Evolutionary conservation across 2,888 invertebrate genomes (phyloP).

Genomic region (Argyresthia albistria): DNA sequence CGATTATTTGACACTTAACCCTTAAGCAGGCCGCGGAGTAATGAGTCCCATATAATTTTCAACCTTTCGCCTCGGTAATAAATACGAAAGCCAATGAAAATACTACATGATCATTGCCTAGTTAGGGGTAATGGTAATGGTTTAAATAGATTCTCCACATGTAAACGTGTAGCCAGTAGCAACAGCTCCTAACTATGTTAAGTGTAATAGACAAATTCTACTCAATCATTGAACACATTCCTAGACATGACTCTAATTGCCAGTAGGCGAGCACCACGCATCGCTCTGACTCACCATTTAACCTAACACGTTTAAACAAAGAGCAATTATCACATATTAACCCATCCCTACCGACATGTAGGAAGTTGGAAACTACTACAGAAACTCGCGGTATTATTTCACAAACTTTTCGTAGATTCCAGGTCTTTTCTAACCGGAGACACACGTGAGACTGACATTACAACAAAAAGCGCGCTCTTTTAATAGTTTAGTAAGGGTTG

Average conservation of each 20-base stretch:
- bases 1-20: no score
- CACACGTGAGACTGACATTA: constrained; percentile 42
- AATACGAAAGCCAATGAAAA: no score
- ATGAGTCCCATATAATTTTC: no score
- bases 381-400: background rate
- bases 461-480: constrained; percentile 36
- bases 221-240: constrained; percentile 38
- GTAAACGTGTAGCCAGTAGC: no score
- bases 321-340: constrained; percentile 48
- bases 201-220: constrained; percentile 12
- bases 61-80: no score
- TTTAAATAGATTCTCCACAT: no score
- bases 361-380: background rate
- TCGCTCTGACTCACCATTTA: constrained; percentile 22
- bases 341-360: constrained; percentile 9
- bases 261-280: background rate
- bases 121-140: no score
- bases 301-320: constrained; percentile 21
- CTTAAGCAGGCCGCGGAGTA: no score
- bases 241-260: constrained; percentile 54
- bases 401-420: background rate
- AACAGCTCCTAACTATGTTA: no score
- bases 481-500: constrained; percentile 48
- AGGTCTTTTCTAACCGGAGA: constrained; percentile 17
- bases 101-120: no score